Evolutionary conservation across 2,113 vertebrate species (phyloP).

Genomic region (Notothenia coriiceps): DNA sequence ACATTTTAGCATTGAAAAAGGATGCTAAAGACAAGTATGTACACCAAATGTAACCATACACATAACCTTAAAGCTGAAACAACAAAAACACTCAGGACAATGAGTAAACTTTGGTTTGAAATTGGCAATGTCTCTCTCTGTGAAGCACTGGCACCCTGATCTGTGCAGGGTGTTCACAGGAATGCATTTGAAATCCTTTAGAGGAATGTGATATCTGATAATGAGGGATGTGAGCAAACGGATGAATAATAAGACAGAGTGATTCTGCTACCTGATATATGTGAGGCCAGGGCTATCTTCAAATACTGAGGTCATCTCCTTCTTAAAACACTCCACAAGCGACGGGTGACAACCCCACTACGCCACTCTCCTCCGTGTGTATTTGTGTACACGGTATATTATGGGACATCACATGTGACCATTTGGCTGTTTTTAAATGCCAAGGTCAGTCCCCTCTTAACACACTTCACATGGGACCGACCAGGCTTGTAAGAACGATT

Average conservation of each 20-base stretch:
- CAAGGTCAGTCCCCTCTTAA: slow-evolving; percentile 35
- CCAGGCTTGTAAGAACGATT: neutral
- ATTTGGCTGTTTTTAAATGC: slow-evolving; percentile 6
- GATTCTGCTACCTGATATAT: slow-evolving; percentile 16
- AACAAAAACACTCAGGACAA: too few relatives aligned
- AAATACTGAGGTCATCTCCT: slow-evolving; percentile 24
- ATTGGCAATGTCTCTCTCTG: too few relatives aligned
- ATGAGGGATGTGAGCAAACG: neutral
- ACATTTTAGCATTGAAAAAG: too few relatives aligned
- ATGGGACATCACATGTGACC: too few relatives aligned
- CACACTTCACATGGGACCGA: slow-evolving; percentile 23
- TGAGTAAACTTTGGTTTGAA: neutral
- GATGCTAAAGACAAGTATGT: too few relatives aligned
- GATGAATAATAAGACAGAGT: neutral
- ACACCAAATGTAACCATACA: too few relatives aligned
- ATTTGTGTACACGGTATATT: neutral
- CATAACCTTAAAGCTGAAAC: too few relatives aligned
- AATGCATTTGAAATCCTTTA: neutral
- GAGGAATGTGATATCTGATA: neutral
- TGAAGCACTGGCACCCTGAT: neutral
- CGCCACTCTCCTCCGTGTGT: too few relatives aligned
- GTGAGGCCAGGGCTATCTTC: slow-evolving; percentile 3
- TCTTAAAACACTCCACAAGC: slow-evolving; percentile 15
- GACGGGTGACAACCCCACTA: neutral
- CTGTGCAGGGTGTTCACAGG: neutral